Base-by-base conservation (phyloP, 2,797 vertebrate species). In the Channa striata region DNA sequence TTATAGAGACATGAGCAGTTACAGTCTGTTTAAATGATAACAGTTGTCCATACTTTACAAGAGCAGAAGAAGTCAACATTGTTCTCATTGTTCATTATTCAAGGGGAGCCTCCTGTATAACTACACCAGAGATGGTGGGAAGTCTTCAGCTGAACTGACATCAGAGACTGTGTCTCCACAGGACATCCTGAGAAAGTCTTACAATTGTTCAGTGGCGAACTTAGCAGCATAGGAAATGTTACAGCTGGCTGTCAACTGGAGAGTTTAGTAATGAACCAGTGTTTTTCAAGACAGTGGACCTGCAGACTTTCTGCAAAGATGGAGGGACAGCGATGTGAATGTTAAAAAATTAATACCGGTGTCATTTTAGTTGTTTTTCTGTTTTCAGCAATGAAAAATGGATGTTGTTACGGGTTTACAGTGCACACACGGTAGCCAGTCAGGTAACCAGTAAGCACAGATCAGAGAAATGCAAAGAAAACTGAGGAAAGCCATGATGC, bases 51-150 rank as follows among this genome's bases (percentile, higher is more conserved):
- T 74, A 49, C 69, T 77, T 72, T 49, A 68, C 25, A 46, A 25
- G 21, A 66, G 59, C 17, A 77, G 51, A 72, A 62, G 53, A 69
- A 61, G 16, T 72, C 54, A 74, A 54, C 48, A 52, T 30, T 36
- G 20, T 44, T 72, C 21, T 54, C 14, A 37, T 43, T 72, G 60
- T 78, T 65, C 58, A 87, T 77, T 80, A 77, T 79, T 84, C 51
- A 85, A 17, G 37, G 48, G 52, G 69, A 71, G 25, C 59, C 49
- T 73, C 44, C 63, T 78, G 62, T 76, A 71, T 36, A 47, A 48
- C 70, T 30, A 2, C 36, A 53, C 34, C 34, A 4, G 54, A 68
- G 42, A 73, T 65, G 19, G 53, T 36, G 19, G 63, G 57, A 58
- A 72, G 40, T 70, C 61, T 49, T 69, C 54, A 59, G 63, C 11